Evolutionary conservation across 1,140 invertebrate species (phyloP).

Genomic region (Epicauta chinensis): DNA sequence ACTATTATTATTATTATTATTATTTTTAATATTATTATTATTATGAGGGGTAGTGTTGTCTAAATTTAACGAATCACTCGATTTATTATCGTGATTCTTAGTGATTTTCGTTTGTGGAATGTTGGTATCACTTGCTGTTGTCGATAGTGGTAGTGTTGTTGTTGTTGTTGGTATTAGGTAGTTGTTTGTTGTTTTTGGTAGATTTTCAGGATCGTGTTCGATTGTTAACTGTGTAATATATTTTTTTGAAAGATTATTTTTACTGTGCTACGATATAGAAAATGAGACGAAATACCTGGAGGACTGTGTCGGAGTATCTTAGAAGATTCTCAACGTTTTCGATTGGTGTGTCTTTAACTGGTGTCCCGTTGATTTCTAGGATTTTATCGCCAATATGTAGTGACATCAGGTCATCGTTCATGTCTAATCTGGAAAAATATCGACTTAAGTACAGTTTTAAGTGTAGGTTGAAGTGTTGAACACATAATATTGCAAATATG

Average conservation of each 20-base stretch:
- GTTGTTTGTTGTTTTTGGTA: slow-evolving; percentile 36
- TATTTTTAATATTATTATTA: neutral
- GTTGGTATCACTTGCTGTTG: slow-evolving; percentile 40
- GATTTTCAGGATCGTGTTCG: slow-evolving; percentile 74
- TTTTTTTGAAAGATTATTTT: neutral
- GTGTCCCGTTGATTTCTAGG: slow-evolving; percentile 85
- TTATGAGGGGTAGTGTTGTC: too few species aligned
- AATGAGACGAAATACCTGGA: slow-evolving; percentile 53
- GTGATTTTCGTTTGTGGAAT: slow-evolving; percentile 33
- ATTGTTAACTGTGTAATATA: slow-evolving; percentile 62
- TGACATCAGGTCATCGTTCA: slow-evolving; percentile 72
- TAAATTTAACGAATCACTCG: slow-evolving; percentile 21
- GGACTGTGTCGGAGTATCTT: slow-evolving; percentile 61
- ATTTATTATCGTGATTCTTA: slow-evolving; percentile 21
- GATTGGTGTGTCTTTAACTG: slow-evolving; percentile 70
- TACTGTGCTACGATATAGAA: too few species aligned
- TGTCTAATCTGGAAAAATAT: slow-evolving; percentile 63
- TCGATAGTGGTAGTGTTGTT: slow-evolving; percentile 41
- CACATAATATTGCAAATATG: too few species aligned
- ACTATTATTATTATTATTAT: slow-evolving; percentile 10
- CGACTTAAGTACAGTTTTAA: too few species aligned
- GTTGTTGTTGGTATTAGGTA: slow-evolving; percentile 35
- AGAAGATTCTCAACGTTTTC: slow-evolving; percentile 73
- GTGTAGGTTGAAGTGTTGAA: too few species aligned
- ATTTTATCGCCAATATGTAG: slow-evolving; percentile 86